Evolutionary conservation across 2,113 vertebrate species (phyloP), one percentile per base, ranked within the genome.

Genomic region (Motacilla alba): DNA sequence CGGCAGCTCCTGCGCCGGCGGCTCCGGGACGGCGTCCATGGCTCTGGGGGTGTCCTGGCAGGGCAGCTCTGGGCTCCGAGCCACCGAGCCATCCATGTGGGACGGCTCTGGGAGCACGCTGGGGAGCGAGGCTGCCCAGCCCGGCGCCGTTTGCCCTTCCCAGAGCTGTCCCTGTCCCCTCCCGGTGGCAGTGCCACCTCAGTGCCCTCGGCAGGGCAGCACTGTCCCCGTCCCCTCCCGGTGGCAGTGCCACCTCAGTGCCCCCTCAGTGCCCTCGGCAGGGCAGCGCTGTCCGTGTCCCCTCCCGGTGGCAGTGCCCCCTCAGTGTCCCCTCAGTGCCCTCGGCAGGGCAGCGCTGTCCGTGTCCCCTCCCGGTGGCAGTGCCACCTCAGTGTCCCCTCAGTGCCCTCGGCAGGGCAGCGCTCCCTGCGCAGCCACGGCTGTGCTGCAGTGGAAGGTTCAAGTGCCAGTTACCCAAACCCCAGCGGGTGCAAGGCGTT

Each of bases 61-160:
- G 0, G 0, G 15, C 52, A 13, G 18, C 41, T 3, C 19, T 3
- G 8, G 3, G 7, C 66, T 35, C 41, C 49, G 26, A 9, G 0
- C 1, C 23, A 4, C 9, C 16, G 31, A 46, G 63, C 59, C 6
- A 22, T 13, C 64, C 58, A 0, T 18, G 43, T 3, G 27, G 44
- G 26, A 2, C 28, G 5, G 13, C 35, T n/a, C 28, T 3, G 7
- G 12, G 64, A n/a, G 62, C n/a, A 2, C 0, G 0, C 2, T 13
- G 50, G 39, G 52, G 11, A 35, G 8, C 2, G 35, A 14, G 23
- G 6, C 31, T 2, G 2, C 37, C 52, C 44, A 44, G 39, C 24
- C 27, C 7, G 11, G 4, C 1, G 4, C 73, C 28, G 31, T 6
- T 50, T 10, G 35, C 27, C 27, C 21, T 35, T 39, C 26, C n/a